Evolutionary conservation across 2,797 vertebrate species (phyloP).

Genomic region (Manis javanica): DNA sequence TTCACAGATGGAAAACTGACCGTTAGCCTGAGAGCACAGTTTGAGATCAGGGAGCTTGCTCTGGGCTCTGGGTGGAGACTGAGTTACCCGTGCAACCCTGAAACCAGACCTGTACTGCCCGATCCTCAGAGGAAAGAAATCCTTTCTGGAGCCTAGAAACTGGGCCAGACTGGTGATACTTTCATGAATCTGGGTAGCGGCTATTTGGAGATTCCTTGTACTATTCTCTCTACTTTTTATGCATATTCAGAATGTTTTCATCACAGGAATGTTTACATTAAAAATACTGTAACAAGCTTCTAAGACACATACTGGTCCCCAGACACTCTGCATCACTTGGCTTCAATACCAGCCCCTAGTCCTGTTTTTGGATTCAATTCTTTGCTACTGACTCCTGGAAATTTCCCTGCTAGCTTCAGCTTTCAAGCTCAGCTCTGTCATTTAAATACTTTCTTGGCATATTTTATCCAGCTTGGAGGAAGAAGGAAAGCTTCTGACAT

Average conservation of each 20-base stretch:
- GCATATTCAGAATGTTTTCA: neutral
- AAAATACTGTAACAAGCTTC: neutral
- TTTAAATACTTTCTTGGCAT: slow-evolving; percentile 36
- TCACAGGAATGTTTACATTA: neutral
- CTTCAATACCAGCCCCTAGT: neutral
- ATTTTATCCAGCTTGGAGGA: neutral
- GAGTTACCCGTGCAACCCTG: neutral
- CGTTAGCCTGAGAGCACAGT: neutral
- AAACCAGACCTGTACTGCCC: neutral
- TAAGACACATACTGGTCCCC: neutral
- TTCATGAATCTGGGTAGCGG: neutral
- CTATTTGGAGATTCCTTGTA: neutral
- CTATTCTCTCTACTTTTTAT: neutral
- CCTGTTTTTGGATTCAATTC: neutral
- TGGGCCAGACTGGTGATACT: neutral
- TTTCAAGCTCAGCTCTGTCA: slow-evolving; percentile 34
- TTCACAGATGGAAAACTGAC: neutral
- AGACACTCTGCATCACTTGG: neutral
- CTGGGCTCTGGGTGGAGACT: neutral
- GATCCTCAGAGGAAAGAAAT: neutral
- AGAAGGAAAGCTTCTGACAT: neutral
- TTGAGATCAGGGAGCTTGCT: neutral
- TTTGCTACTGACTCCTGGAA: slow-evolving; percentile 40
- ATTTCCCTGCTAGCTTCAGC: slow-evolving; percentile 48
- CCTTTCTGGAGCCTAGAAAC: neutral